A percentile compares a stretch with the other conserved stretches of the same genome.
These are phyloP conservation scores for Hydrochoerus hydrochaeris DNA, from an alignment of 2,113 vertebrate genomes.

Conservation along the genomic window DNA sequence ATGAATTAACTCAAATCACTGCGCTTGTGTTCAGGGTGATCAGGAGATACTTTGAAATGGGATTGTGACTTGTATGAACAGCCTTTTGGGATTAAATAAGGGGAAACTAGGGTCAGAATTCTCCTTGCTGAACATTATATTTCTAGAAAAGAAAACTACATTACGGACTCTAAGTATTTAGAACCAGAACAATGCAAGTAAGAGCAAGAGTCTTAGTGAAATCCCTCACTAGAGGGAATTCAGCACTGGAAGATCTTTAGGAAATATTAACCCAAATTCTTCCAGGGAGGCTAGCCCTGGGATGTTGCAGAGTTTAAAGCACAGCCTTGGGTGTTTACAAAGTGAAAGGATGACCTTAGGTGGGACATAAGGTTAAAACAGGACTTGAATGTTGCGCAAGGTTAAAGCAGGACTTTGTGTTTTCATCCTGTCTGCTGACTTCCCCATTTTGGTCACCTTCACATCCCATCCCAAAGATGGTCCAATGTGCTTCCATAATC, in stretches of 20 bases:
- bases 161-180: neutral
- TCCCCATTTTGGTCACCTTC: conserved; percentile 48
- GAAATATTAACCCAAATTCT: neutral
- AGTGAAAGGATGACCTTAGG: neutral
- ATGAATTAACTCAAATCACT: neutral
- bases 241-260: neutral
- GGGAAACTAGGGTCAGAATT: neutral
- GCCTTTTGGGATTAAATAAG: neutral
- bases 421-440: neutral
- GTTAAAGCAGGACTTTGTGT: neutral
- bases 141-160: neutral
- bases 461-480: conserved; percentile 57
- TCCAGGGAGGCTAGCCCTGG: neutral
- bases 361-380: neutral
- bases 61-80: neutral
- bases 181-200: neutral
- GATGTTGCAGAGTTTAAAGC: neutral
- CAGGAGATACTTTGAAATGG: neutral
- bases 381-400: neutral
- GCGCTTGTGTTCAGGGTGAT: neutral
- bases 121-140: neutral
- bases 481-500: conserved; percentile 72
- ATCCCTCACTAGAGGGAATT: neutral
- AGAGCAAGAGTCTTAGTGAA: neutral
- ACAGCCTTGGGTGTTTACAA: neutral